These are phyloP conservation scores for Cerastis leucographa DNA, from an alignment of 2,888 invertebrate genomes.

Conservation along the genomic window DNA sequence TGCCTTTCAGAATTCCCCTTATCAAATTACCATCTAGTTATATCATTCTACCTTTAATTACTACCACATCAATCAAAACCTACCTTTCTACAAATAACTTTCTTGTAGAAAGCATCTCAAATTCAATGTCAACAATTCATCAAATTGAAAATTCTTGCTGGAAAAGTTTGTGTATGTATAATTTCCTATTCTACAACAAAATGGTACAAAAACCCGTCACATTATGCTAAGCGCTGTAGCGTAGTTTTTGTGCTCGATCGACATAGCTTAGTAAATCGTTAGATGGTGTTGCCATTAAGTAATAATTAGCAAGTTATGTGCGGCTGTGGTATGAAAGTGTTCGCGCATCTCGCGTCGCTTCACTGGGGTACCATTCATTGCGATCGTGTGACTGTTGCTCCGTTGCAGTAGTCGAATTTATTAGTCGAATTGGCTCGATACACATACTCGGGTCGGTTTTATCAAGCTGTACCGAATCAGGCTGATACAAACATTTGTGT, in stretches of 20 bases:
- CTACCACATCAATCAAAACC: background rate
- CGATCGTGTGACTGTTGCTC: background rate
- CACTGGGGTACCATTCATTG: slow-evolving; percentile 26
- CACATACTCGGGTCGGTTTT: background rate
- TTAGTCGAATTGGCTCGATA: background rate
- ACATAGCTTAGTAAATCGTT: slow-evolving; percentile 33
- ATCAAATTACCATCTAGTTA: background rate
- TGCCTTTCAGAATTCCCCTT: background rate
- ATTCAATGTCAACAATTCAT: slow-evolving; percentile 8
- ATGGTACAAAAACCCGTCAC: slow-evolving; percentile 28
- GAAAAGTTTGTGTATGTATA: slow-evolving; percentile 44
- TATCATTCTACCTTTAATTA: too few relatives aligned
- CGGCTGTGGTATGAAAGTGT: slow-evolving; percentile 63
- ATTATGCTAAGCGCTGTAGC: slow-evolving; percentile 20
- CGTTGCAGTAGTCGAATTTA: background rate
- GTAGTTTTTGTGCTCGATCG: slow-evolving; percentile 48
- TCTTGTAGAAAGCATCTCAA: background rate
- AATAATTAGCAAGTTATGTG: slow-evolving; percentile 62
- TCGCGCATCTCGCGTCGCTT: slow-evolving; percentile 27
- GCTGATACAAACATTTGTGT: background rate
- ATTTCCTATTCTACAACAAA: slow-evolving; percentile 40
- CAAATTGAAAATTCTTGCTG: slow-evolving; percentile 35
- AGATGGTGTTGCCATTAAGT: slow-evolving; percentile 50
- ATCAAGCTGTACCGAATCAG: background rate
- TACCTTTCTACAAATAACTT: background rate